Evolutionary conservation across 1,140 invertebrate genomes (phyloP), one percentile per base, ranked within the genome.

Genomic region (Brachionus calyciflorus): DNA sequence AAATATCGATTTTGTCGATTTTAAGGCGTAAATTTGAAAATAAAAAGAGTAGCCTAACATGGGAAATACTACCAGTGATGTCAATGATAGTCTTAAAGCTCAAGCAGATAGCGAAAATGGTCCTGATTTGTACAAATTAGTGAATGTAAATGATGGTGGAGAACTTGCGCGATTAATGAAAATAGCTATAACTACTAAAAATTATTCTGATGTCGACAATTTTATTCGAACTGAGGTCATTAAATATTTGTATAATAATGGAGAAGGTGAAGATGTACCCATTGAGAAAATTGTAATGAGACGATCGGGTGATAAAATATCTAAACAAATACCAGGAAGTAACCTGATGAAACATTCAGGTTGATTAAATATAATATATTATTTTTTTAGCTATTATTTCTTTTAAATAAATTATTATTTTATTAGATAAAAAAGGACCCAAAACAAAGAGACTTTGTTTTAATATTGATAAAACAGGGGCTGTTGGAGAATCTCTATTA

Each of bases 401-500:
- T 60, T 40, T 57, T 10, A 55, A n/a, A n/a, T n/a, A n/a, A n/a
- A n/a, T n/a, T n/a, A n/a, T n/a, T n/a, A n/a, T n/a, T n/a, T n/a
- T n/a, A n/a, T n/a, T n/a, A 60, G 60, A 65, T 24, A 65, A 65
- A 26, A 65, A 65, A 24, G 19, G 33, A 44, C 60, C 19, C 3
- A 44, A 65, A 24, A 73, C 69, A 26, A 73, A 51, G 33, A 90
- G 92, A 78, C 89, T 94, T 14, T 96, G 93, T 82, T 99, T 95
- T 94, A 90, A 91, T 82, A 81, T 98, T 17, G 91, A 92, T 82
- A 89, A 96, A 83, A 88, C 93, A 77, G 96, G 96, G 0, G 92
- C 93, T 2, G 95, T 98, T 0, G 95, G 96, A 0, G 96, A 99
- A 86, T 93, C 92, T 0, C 91, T 94, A 77, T 86, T 98, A 2